Conservation (phyloP, 1,140 invertebrate species). For the Popillia japonica region DNA sequence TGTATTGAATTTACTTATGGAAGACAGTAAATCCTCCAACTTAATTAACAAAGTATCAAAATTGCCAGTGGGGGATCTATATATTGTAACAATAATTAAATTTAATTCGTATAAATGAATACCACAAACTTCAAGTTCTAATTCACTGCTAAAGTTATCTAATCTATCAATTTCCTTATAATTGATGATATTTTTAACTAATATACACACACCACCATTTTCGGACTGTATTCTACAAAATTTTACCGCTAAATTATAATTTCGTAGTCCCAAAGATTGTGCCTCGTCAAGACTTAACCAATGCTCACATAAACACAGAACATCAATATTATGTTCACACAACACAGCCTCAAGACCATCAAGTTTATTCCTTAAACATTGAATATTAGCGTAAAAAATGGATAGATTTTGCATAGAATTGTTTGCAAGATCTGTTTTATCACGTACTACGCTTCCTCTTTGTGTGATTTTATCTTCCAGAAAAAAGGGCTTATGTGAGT, state of each 20-base stretch:
- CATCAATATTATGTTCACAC: background rate
- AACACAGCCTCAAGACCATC: background rate
- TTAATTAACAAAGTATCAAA: too few relatives aligned
- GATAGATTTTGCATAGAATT: background rate
- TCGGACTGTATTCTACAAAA: background rate
- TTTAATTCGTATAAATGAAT: background rate
- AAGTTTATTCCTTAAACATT: background rate
- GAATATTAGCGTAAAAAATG: background rate
- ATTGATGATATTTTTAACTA: background rate
- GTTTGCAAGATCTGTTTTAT: background rate
- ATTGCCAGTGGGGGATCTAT: background rate
- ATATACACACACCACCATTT: background rate
- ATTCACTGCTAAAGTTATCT: too few relatives aligned
- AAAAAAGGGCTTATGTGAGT: background rate
- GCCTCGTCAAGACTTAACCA: background rate
- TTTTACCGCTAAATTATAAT: background rate
- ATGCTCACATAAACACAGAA: background rate
- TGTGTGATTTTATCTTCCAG: conserved; percentile 1
- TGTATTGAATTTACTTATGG: too few relatives aligned
- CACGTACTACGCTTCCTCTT: background rate
- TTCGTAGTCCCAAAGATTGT: background rate
- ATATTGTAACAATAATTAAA: background rate
- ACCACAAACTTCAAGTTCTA: background rate
- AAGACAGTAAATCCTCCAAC: too few relatives aligned
- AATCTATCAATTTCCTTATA: background rate